A percentile compares a stretch with the other conserved stretches of the same genome.
phyloP scores from a whole-genome alignment of 2,797 vertebrate genomes.

The Enteromius thamalakanensis region DNA sequence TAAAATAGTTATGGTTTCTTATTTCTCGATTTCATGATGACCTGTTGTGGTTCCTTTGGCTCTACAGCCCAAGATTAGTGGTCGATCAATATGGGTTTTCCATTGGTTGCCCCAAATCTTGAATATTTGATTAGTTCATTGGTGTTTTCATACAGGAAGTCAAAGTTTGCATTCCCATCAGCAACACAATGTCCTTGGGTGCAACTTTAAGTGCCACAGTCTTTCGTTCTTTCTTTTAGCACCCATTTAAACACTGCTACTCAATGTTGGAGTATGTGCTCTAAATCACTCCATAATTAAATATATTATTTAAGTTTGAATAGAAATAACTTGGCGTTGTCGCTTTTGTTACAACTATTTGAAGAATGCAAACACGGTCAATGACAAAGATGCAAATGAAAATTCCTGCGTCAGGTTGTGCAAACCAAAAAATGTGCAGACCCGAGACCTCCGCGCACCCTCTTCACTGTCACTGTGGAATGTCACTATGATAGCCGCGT shows the following conservation, averaged over 20 bases:
- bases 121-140: not conserved
- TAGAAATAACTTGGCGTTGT: not conserved
- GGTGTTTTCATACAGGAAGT: too few species aligned
- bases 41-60: too few species aligned
- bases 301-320: not conserved
- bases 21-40: too few species aligned
- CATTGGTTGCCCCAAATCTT: not conserved
- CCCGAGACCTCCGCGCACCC: constrained; percentile 11
- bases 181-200: too few species aligned
- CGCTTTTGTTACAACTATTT: not conserved
- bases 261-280: not conserved
- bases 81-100: too few species aligned
- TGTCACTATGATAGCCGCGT: constrained; percentile 54
- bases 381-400: constrained; percentile 17
- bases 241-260: not conserved
- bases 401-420: constrained; percentile 31
- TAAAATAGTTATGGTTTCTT: too few species aligned
- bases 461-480: constrained; percentile 34
- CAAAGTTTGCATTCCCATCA: too few species aligned
- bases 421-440: not conserved
- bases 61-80: too few species aligned
- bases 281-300: not conserved
- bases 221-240: not conserved
- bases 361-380: constrained; percentile 6
- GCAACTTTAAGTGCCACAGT: too few species aligned